A percentile compares a stretch with the other conserved stretches of the same genome.
Conservation (phyloP, 2,113 vertebrate species). For the Microtus montanus region DNA sequence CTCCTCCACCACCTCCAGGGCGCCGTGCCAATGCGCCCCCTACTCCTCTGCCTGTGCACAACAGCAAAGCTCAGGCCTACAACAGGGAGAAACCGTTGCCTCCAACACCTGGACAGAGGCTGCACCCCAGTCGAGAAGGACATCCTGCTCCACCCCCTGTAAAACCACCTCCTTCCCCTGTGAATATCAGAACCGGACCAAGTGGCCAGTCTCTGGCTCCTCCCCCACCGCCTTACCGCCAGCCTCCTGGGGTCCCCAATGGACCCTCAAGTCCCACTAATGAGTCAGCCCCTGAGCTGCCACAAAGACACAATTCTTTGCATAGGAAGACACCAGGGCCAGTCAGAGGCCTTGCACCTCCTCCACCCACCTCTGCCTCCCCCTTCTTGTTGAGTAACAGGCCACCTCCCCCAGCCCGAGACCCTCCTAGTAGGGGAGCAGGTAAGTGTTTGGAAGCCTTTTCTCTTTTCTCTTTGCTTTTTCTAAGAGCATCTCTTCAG, state of each 20-base stretch:
- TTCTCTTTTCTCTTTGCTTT: not conserved
- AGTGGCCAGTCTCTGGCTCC: slow-evolving; percentile 88
- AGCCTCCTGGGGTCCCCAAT: slow-evolving; percentile 89
- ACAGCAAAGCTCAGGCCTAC: slow-evolving; percentile 83
- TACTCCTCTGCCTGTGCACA: slow-evolving; percentile 78
- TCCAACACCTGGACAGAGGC: slow-evolving; percentile 89
- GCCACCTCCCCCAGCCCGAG: slow-evolving; percentile 87
- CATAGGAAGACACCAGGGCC: slow-evolving; percentile 88
- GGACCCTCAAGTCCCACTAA: slow-evolving; percentile 89
- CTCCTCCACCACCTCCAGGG: slow-evolving; percentile 91
- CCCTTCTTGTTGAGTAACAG: slow-evolving; percentile 86
- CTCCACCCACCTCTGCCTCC: slow-evolving; percentile 84
- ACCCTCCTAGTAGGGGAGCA: slow-evolving; percentile 89
- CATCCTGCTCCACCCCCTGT: slow-evolving; percentile 84
- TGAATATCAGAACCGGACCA: slow-evolving; percentile 82
- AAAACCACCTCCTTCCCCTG: slow-evolving; percentile 89
- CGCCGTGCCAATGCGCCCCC: slow-evolving; percentile 86
- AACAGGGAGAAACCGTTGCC: slow-evolving; percentile 88
- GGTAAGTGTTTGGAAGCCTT: slow-evolving; percentile 78
- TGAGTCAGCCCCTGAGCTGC: slow-evolving; percentile 93
- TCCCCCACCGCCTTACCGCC: slow-evolving; percentile 92
- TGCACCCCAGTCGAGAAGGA: slow-evolving; percentile 83
- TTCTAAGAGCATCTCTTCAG: not conserved
- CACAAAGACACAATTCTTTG: slow-evolving; percentile 97
- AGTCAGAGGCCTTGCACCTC: slow-evolving; percentile 85